Conservation (phyloP, 2,113 vertebrate genomes). For the Prochilodus magdalenae region DNA sequence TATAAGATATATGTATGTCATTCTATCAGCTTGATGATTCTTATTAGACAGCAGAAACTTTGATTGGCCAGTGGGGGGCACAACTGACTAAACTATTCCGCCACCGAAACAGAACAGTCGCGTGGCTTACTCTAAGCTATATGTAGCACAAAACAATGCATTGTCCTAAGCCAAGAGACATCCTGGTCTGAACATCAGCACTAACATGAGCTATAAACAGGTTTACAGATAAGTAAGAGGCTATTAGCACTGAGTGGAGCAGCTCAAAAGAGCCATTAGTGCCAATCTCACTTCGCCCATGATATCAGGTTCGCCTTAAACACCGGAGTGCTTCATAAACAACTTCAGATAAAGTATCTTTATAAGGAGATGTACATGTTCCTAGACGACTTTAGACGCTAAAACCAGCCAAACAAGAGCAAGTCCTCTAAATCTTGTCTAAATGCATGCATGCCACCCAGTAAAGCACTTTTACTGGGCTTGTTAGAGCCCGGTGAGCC, state of each 20-base stretch:
- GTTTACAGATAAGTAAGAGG: conserved; percentile 12
- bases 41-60: neutral
- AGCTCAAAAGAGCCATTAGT: conserved; percentile 26
- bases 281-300: conserved; percentile 27
- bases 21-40: no score
- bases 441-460: conserved; percentile 12
- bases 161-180: neutral
- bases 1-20: no score
- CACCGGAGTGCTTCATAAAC: conserved; percentile 31
- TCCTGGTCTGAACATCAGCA: conserved; percentile 36
- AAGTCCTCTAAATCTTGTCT: conserved; percentile 20
- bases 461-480: conserved; percentile 28
- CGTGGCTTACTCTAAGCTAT: no score
- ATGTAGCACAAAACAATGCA: conserved; percentile 20
- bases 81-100: neutral
- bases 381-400: neutral
- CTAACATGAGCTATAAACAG: neutral
- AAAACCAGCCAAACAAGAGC: neutral
- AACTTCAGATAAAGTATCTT: conserved; percentile 19
- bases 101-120: neutral
- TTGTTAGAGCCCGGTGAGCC: neutral
- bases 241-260: conserved; percentile 15
- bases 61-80: conserved; percentile 21
- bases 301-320: conserved; percentile 33
- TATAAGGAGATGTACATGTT: conserved; percentile 25